These are phyloP conservation scores for Cryptocephalus moraei DNA, from an alignment of 2,888 invertebrate genomes.

Conservation along the genomic window DNA sequence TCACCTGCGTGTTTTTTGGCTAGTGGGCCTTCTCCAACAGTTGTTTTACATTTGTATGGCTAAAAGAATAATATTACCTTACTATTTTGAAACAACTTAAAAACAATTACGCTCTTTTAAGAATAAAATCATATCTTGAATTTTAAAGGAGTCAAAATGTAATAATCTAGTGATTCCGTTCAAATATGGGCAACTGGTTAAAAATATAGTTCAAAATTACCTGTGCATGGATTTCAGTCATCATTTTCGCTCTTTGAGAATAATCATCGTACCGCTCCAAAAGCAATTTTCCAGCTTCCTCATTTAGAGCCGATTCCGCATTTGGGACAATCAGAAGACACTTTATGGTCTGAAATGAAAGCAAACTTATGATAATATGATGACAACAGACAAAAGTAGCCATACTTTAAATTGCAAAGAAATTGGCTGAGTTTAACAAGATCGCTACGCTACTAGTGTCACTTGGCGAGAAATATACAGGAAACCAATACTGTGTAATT, in stretches of 20 bases:
- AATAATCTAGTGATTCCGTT: too few relatives aligned
- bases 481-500: too few relatives aligned
- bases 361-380: not conserved
- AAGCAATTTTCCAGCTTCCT: conserved; percentile 90
- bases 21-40: conserved; percentile 53
- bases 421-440: too few relatives aligned
- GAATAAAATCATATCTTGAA: too few relatives aligned
- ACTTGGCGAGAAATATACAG: too few relatives aligned
- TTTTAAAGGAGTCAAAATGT: too few relatives aligned
- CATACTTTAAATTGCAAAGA: too few relatives aligned
- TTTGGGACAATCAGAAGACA: conserved; percentile 95
- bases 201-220: conserved; percentile 30
- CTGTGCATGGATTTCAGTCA: conserved; percentile 84
- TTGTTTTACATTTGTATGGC: conserved; percentile 44
- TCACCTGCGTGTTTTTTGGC: conserved; percentile 81
- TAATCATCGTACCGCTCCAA: conserved; percentile 90
- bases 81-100: too few relatives aligned
- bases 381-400: too few relatives aligned
- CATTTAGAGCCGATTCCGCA: conserved; percentile 93
- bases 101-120: too few relatives aligned
- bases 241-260: conserved; percentile 77
- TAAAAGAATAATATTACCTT: conserved; percentile 22
- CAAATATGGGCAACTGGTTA: too few relatives aligned
- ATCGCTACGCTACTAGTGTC: too few relatives aligned
- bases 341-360: conserved; percentile 64